phyloP scores from a whole-genome alignment of 2,113 vertebrate species.

The Mastomys natalensis region DNA sequence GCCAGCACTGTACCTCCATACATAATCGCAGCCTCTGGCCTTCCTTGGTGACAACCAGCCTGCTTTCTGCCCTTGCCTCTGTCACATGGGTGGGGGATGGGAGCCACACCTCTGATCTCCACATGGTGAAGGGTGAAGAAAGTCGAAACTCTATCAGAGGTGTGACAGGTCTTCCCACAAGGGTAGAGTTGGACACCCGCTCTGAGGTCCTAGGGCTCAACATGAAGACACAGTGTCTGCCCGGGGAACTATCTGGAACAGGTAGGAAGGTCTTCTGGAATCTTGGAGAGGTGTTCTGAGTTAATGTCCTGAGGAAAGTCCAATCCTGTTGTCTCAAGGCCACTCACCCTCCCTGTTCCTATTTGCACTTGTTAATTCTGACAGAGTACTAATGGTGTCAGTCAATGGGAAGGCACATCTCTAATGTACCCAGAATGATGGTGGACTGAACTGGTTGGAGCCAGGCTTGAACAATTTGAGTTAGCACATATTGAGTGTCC shows the following conservation, averaged over 20 bases:
- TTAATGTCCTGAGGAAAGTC: not conserved
- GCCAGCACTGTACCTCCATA: constrained; percentile 69
- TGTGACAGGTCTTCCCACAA: constrained; percentile 69
- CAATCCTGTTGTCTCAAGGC: rapidly evolving
- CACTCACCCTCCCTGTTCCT: rapidly evolving
- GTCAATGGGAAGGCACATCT: not conserved
- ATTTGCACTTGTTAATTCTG: no score
- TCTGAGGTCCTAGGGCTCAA: constrained; percentile 68
- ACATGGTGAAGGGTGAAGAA: constrained; percentile 83
- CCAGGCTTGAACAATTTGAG: no score
- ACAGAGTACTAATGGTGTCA: rapidly evolving
- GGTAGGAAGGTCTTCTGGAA: not conserved
- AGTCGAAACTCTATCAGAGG: constrained; percentile 82
- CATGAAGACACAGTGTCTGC: not conserved
- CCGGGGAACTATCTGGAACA: not conserved
- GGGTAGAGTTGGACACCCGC: constrained; percentile 41
- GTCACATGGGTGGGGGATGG: constrained; percentile 78
- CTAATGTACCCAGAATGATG: rapidly evolving
- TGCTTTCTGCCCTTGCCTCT: constrained; percentile 75
- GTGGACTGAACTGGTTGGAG: rapidly evolving
- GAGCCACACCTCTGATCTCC: constrained; percentile 71
- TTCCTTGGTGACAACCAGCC: constrained; percentile 79
- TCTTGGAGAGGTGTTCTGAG: not conserved
- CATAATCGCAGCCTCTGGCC: constrained; percentile 73
- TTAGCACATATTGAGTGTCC: rapidly evolving